These are phyloP conservation scores for Pedetes capensis DNA, from an alignment of 2,113 vertebrate genomes.

Conservation along the genomic window DNA sequence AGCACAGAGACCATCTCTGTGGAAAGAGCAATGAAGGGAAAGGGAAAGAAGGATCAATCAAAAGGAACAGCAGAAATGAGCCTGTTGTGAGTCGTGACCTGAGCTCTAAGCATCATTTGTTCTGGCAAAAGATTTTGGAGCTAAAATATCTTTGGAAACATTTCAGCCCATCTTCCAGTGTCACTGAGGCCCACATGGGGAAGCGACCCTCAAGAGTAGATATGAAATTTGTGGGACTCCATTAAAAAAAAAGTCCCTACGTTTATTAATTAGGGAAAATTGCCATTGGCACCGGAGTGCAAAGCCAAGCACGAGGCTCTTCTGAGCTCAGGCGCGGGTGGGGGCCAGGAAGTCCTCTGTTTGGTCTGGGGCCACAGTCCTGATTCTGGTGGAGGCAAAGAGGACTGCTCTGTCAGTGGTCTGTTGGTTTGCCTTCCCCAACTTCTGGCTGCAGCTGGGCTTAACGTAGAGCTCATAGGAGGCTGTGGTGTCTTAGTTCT, in stretches of 20 bases:
- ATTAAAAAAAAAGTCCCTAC: not conserved
- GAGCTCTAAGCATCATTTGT: not conserved
- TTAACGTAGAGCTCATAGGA: not conserved
- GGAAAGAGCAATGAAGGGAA: not conserved
- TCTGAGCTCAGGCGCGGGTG: accelerated
- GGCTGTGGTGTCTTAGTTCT: not conserved
- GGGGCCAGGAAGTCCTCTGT: not conserved
- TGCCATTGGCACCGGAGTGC: too few relatives aligned
- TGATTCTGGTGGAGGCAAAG: accelerated
- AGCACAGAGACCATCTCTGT: not conserved
- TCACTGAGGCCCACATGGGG: not conserved
- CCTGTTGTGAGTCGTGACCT: not conserved
- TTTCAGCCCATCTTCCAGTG: not conserved
- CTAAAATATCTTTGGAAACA: not conserved
- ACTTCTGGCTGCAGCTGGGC: not conserved
- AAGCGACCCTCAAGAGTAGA: not conserved
- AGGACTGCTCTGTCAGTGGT: accelerated
- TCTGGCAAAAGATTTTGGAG: not conserved
- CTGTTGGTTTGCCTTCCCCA: not conserved
- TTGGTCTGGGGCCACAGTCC: accelerated
- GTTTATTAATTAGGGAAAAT: too few relatives aligned
- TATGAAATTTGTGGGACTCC: too few relatives aligned
- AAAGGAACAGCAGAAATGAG: not conserved
- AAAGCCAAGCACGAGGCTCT: not conserved
- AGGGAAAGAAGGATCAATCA: too few relatives aligned